A percentile compares a stretch with the other conserved stretches of the same genome.
Evolutionary conservation across 2,888 invertebrate genomes (phyloP).

Genomic region (Erebia epiphron): DNA sequence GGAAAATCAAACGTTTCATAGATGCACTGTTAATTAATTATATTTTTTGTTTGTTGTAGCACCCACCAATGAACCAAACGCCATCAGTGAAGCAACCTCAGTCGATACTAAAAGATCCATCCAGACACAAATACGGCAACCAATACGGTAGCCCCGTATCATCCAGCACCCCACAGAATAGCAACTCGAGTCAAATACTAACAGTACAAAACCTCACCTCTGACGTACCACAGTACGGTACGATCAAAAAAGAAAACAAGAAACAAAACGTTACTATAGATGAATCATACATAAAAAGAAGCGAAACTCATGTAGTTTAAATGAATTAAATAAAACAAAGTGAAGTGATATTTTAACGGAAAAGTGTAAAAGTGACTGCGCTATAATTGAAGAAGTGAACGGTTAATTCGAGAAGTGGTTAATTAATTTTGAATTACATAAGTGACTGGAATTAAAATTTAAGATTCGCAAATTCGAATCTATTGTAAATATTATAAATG

Average conservation of each 20-base stretch:
- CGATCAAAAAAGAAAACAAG: slow-evolving; percentile 76
- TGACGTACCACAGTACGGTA: slow-evolving; percentile 80
- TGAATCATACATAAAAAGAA: slow-evolving; percentile 72
- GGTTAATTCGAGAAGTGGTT: background rate
- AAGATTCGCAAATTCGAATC: slow-evolving; percentile 8
- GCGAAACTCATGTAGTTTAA: slow-evolving; percentile 74
- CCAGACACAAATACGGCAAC: slow-evolving; percentile 82
- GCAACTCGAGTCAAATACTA: slow-evolving; percentile 80
- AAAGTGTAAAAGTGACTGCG: slow-evolving; percentile 18
- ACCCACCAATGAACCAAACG: slow-evolving; percentile 63
- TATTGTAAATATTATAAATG: slow-evolving; percentile 59
- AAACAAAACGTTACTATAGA: slow-evolving; percentile 80
- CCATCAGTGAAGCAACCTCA: slow-evolving; percentile 82
- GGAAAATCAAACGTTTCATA: too few species aligned
- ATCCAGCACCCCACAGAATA: slow-evolving; percentile 68
- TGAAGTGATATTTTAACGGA: slow-evolving; percentile 20
- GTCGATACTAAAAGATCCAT: slow-evolving; percentile 85
- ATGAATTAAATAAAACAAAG: slow-evolving; percentile 38
- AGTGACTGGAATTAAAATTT: slow-evolving; percentile 17
- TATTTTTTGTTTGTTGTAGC: slow-evolving; percentile 60
- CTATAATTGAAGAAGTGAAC: slow-evolving; percentile 22
- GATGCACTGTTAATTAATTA: too few species aligned
- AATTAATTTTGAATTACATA: slow-evolving; percentile 12
- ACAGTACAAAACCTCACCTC: slow-evolving; percentile 82
- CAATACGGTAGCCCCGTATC: slow-evolving; percentile 78